Base-by-base conservation (phyloP, 1,140 invertebrate genomes). In the Aradophagus sp. region DNA sequence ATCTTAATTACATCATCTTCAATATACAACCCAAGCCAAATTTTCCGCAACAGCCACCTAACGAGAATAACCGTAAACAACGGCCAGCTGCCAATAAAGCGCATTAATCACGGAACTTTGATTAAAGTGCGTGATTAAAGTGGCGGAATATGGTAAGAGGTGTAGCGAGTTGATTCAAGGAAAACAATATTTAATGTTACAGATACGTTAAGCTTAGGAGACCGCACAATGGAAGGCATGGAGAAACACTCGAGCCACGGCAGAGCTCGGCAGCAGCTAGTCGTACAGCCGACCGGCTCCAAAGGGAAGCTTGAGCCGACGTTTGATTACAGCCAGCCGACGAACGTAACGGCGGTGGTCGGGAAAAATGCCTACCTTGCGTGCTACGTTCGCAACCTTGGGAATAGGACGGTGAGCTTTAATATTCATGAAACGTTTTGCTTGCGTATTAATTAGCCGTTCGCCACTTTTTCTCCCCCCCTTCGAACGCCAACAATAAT, bases 341-440 rank as follows among this genome's bases (percentile, higher is more conserved):
- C 89, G 72, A 94, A 95, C 79, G 91, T 94, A 14, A 94, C 93
- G 15, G 93, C 92, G 0, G 86, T 93, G 1, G 89, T 93, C 0
- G 93, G 93, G 2, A 93, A 93, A 82, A 90, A 91, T 10, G 92
- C 93, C 26, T 92, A 92, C 79, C 87, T 95, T 17, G 92, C 92
- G 68, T 95, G 93, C 82, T 88, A 92, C 66, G 92, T 95, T 6
- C 89, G 90, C 74, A 92, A 94, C 80, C 88, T 94, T 48, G 92
- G 91, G 13, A 93, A 94, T 77, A 89, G 91, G 86, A 93, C 92
- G 80, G 93, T 93, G 81, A 90, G 90, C 76, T 66, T 74, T 63
- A 52, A 70, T 70, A 66, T 70, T 70, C 61, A 67, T 70, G 38
- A 63, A 53, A 14, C 55, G 31, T 65, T 69, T 69, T 69, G 52